These are phyloP conservation scores for Leptocoma aspasia DNA, from an alignment of 2,113 vertebrate species.

Conservation along the genomic window DNA sequence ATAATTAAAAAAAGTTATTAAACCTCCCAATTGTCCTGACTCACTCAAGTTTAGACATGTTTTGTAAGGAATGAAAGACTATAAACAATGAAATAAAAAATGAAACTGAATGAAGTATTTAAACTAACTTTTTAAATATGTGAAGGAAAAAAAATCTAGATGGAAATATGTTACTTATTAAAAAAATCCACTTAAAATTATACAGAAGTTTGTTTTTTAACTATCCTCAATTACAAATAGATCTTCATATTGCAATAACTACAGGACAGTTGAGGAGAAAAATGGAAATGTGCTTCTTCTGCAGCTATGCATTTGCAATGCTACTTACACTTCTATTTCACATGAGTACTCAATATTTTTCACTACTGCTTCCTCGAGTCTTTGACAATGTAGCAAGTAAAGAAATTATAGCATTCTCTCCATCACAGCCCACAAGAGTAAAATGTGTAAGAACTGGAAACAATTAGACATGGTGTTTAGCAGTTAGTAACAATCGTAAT, in stretches of 20 bases:
- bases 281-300: background rate
- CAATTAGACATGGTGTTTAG: background rate
- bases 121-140: background rate
- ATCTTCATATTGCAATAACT: background rate
- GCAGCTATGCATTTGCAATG: background rate
- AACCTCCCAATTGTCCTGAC: background rate
- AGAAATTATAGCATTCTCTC: background rate
- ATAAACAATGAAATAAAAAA: background rate
- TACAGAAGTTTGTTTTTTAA: background rate
- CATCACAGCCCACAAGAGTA: background rate
- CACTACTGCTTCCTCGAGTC: background rate
- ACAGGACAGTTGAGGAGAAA: background rate
- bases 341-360: background rate
- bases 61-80: background rate
- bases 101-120: background rate
- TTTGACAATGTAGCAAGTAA: background rate
- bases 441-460: background rate
- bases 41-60: background rate
- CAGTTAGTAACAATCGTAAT: background rate
- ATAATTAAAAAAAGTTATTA: background rate
- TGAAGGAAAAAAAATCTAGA: background rate
- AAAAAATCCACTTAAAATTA: background rate
- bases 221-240: background rate
- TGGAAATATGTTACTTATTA: background rate
- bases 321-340: background rate